Evolutionary conservation across 2,113 vertebrate species (phyloP).

Genomic region (Morphnarchus princeps): DNA sequence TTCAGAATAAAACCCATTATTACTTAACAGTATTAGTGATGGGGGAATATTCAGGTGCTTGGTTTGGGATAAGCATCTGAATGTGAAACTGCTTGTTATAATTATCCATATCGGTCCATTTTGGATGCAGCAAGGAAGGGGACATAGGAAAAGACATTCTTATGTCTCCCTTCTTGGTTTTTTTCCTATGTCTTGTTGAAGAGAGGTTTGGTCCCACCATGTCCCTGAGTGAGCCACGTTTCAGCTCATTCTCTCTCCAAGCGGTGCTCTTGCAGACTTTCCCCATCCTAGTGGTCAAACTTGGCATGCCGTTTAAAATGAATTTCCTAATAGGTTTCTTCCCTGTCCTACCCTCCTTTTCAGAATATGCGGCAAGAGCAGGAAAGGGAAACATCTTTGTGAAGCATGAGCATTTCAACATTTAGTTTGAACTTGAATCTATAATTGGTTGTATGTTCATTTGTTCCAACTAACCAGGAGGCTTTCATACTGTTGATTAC

Average conservation of each 20-base stretch:
- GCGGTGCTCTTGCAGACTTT: neutral
- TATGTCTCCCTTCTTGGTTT: neutral
- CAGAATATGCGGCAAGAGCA: neutral
- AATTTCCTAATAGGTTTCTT: neutral
- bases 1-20: neutral
- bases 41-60: neutral
- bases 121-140: neutral
- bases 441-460: neutral
- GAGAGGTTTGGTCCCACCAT: neutral
- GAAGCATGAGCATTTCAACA: neutral
- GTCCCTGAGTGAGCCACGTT: neutral
- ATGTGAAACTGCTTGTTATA: neutral
- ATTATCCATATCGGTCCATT: neutral
- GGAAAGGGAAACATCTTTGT: neutral
- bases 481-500: neutral
- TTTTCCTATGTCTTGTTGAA: neutral
- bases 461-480: neutral
- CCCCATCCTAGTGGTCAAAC: neutral
- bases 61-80: neutral
- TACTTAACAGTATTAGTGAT: neutral
- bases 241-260: neutral
- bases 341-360: neutral
- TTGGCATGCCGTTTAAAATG: neutral
- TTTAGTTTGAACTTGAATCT: neutral
- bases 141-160: neutral